Percentiles rank a stretch among this genome's conserved stretches.
phyloP scores from a whole-genome alignment of 2,113 vertebrate genomes.

The Oncorhynchus mykiss region DNA sequence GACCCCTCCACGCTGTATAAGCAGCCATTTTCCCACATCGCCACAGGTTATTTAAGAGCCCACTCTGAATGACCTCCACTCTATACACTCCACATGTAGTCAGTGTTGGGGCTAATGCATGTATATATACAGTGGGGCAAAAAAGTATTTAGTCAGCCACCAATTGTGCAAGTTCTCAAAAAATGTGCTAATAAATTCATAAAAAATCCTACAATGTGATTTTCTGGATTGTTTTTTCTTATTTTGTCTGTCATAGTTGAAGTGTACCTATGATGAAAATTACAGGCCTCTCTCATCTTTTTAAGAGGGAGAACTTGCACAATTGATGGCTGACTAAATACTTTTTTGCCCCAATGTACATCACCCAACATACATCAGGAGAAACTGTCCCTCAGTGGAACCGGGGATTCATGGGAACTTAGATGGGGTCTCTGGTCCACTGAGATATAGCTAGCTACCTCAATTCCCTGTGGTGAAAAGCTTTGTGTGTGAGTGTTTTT shows the following conservation, averaged over 20 bases:
- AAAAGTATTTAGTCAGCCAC: too few relatives aligned
- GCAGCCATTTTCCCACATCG: conserved; percentile 23
- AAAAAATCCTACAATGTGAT: too few relatives aligned
- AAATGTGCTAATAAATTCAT: too few relatives aligned
- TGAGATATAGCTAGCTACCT: conserved; percentile 21
- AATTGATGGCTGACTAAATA: too few relatives aligned
- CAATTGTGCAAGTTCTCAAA: too few relatives aligned
- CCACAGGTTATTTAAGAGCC: conserved; percentile 49
- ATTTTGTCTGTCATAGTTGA: too few relatives aligned
- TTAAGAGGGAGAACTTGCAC: too few relatives aligned
- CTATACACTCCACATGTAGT: conserved; percentile 24
- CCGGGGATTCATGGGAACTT: background rate
- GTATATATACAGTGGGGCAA: conserved; percentile 24
- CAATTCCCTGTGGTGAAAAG: conserved; percentile 27
- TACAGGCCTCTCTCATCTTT: too few relatives aligned
- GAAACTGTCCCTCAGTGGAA: conserved; percentile 25
- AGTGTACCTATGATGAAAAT: too few relatives aligned
- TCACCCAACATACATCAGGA: conserved; percentile 18
- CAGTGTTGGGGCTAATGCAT: conserved; percentile 34
- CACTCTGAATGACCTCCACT: conserved; percentile 12
- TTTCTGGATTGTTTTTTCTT: too few relatives aligned
- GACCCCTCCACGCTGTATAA: background rate
- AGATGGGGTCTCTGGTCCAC: conserved; percentile 26
- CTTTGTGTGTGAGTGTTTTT: conserved; percentile 33
- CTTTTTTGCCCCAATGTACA: background rate